These are phyloP conservation scores for Karalla daura DNA, from an alignment of 2,797 vertebrate genomes.

Conservation along the genomic window DNA sequence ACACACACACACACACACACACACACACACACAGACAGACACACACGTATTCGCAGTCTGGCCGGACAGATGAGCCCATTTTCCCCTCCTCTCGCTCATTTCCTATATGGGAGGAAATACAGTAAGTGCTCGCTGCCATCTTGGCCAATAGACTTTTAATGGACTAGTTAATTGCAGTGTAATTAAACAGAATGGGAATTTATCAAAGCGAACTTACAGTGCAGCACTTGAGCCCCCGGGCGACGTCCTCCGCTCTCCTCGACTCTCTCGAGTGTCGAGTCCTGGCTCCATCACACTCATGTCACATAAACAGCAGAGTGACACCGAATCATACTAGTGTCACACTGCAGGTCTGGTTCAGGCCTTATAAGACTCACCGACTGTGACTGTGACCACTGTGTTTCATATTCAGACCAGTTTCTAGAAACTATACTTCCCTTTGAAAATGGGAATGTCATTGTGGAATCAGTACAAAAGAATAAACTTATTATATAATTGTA, in stretches of 20 bases:
- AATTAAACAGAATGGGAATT: slow-evolving; percentile 70
- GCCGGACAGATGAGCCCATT: slow-evolving; percentile 47
- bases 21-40: slow-evolving; percentile 18
- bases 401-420: no score
- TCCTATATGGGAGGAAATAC: slow-evolving; percentile 57
- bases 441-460: no score
- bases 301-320: slow-evolving; percentile 27
- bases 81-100: slow-evolving; percentile 49
- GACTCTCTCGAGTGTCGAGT: slow-evolving; percentile 33
- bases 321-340: no score
- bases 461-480: no score
- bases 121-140: slow-evolving; percentile 56
- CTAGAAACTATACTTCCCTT: no score
- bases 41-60: slow-evolving; percentile 14
- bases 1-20: slow-evolving; percentile 11
- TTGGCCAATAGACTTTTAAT: slow-evolving; percentile 67
- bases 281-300: slow-evolving; percentile 6
- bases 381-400: no score
- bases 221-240: neutral
- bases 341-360: slow-evolving; percentile 1
- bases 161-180: slow-evolving; percentile 64
- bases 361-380: no score
- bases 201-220: slow-evolving; percentile 48
- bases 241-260: slow-evolving; percentile 35
- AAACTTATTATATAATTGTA: no score